Base-by-base conservation (phyloP, 2,797 vertebrate genomes). In the Esox masquinongy region DNA sequence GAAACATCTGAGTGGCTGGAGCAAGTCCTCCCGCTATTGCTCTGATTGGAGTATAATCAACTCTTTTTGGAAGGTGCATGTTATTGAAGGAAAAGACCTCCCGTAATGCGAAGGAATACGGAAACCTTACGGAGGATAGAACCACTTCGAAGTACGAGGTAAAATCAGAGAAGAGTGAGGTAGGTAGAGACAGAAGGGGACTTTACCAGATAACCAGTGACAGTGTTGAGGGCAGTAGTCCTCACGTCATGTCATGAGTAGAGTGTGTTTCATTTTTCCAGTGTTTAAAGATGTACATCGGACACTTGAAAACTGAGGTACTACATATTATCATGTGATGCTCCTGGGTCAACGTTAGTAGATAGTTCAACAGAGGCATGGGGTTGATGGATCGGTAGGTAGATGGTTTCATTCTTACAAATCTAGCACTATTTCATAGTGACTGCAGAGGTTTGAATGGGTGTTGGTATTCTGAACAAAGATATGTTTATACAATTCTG, bases 51-150 rank as follows among this genome's bases (percentile, higher is more conserved):
- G 36, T 39, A 1, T 39, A 4, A 39, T 8, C 7, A 4, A 8
- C 36, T 39, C 36, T 39, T 39, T 5, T 39, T 8, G 36, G 36
- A 39, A 8, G 2, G 19, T 5, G 19, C 17, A 19, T 94, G 93
- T 74, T 96, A 98, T 85, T 98, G 97, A 97, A 95, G 95, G 86
- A 97, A 97, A 77, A 96, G 95, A 82, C 93, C 96, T 86, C 66
- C 22, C 19, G n/a, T 53, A 4, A 34, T 34, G 4, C 19, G 5
- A 59, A 9, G 51, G 17, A 51, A 70, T 24, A 36, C 3, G 36
- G 34, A 39, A 39, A 72, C 74, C 74, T 74, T 69, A 4, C 5
- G 70, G 73, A 81, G 74, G 80, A 78, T 78, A 84, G 84, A 85
- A 83, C 71, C 86, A 79, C 82, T 83, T 51, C 43, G 82, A 82